Evolutionary conservation across 1,140 invertebrate genomes (phyloP).

Genomic region (Stenopsyche tienmushanensis): DNA sequence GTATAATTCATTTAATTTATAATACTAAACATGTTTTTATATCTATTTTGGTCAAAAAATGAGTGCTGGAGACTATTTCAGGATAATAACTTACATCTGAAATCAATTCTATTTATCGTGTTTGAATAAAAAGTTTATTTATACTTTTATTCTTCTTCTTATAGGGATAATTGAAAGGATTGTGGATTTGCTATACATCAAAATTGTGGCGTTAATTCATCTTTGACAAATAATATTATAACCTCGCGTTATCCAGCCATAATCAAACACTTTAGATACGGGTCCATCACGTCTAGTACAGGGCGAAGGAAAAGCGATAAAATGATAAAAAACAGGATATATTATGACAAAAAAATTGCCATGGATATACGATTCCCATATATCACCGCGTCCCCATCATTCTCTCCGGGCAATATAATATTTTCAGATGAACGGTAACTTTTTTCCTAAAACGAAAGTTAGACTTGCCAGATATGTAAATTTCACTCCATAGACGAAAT

Average conservation of each 20-base stretch:
- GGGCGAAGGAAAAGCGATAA: slow-evolving; percentile 34
- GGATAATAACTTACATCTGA: too few relatives aligned
- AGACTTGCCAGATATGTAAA: slow-evolving; percentile 26
- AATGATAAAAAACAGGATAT: slow-evolving; percentile 39
- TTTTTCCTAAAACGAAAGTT: slow-evolving; percentile 30
- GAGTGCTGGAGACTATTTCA: too few relatives aligned
- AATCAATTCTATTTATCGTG: too few relatives aligned
- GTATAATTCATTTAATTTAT: too few relatives aligned
- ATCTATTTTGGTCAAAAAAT: too few relatives aligned
- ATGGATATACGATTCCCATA: slow-evolving; percentile 35
- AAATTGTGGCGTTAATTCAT: slow-evolving; percentile 20
- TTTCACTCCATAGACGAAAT: slow-evolving; percentile 4
- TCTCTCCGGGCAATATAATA: slow-evolving; percentile 18
- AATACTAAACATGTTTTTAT: too few relatives aligned
- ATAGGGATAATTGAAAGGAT: neutral
- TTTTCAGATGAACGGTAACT: slow-evolving; percentile 22
- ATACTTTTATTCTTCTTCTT: too few relatives aligned
- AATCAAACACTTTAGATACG: slow-evolving; percentile 28
- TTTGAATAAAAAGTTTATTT: too few relatives aligned
- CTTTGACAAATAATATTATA: slow-evolving; percentile 27
- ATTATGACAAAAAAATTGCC: slow-evolving; percentile 39
- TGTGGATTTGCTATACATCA: neutral
- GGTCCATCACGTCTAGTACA: slow-evolving; percentile 2
- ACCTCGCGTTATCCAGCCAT: slow-evolving; percentile 27
- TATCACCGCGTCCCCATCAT: slow-evolving; percentile 33